Evolutionary conservation across 2,888 invertebrate genomes (phyloP), one percentile per base, ranked within the genome.

Genomic region (Mycogona germanica): DNA sequence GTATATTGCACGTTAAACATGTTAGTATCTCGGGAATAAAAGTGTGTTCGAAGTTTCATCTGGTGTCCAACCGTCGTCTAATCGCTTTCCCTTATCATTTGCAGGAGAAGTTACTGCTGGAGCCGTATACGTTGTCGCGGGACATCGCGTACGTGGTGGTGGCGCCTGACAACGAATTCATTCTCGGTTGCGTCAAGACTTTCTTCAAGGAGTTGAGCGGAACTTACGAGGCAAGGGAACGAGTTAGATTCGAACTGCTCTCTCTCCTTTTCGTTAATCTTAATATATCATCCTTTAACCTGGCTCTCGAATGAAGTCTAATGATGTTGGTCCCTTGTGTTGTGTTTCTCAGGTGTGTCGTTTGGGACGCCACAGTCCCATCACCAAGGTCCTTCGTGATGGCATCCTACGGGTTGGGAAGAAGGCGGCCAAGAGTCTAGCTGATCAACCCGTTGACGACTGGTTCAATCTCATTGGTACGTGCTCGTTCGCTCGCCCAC

Each of bases 81-180:
- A 23, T 44, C 26, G 3, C 12, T 6, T 23, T 14, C 17, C 12
- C 26, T 40, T 25, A 53, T 52, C 55, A 55, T 29, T 67, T 65
- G 59, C 72, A 75, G 75, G 97, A 98, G 69, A 85, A 91, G 64
- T 76, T 97, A n/a, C 74, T 88, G n/a, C 73, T 98, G 12, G 96
- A 97, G 69, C 98, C 98, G 0, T 95, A 92, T 69, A 86, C 93
- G n/a, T 87, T 88, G 66, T 79, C 89, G 4, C 77, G 96, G 30
- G 96, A 98, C 69, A 82, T 98, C 1, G 91, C 88, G 25, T 99
- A 97, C 68, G 78, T 96, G 37, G 91, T 96, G 6, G 80, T 98
- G 0, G 84, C 92, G 30, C 95, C 97, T 0, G 96, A 97, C 66
- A 87, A 83, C 65, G 87, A 91, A 54, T 82, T 81, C 60, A 77